phyloP scores from a whole-genome alignment of 2,113 vertebrate species.

The Microcebus jonahi region DNA sequence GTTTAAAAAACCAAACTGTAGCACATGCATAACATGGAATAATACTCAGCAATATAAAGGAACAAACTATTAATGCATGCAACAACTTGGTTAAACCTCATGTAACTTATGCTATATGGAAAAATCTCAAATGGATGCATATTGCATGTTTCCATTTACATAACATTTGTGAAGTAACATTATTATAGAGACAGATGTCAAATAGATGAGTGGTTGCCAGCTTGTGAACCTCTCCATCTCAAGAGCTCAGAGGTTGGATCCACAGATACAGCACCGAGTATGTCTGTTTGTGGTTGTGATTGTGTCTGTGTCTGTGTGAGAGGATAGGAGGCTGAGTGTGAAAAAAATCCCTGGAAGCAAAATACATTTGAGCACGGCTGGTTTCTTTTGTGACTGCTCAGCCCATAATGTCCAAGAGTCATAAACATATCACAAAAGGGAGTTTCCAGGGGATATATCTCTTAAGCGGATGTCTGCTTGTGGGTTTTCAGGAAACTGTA shows the following conservation, averaged over 20 bases:
- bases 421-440: not conserved
- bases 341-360: not conserved
- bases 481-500: not conserved
- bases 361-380: not conserved
- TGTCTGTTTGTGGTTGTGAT: not conserved
- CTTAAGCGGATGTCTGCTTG: not conserved
- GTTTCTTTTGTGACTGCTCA: not conserved
- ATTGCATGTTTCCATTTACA: not conserved
- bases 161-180: not conserved
- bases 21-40: not conserved
- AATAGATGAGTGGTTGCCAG: not conserved
- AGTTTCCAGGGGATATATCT: not conserved
- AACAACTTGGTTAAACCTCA: not conserved
- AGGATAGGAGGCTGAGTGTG: not conserved
- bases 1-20: not conserved
- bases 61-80: not conserved
- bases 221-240: not conserved
- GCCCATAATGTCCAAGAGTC: not conserved
- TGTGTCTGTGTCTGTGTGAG: not conserved
- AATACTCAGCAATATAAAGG: not conserved
- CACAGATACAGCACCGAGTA: not conserved
- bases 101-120: not conserved
- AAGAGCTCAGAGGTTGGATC: not conserved
- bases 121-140: not conserved
- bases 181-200: not conserved